Evolutionary conservation across 2,113 vertebrate genomes (phyloP).

Genomic region (Austrofundulus limnaeus): DNA sequence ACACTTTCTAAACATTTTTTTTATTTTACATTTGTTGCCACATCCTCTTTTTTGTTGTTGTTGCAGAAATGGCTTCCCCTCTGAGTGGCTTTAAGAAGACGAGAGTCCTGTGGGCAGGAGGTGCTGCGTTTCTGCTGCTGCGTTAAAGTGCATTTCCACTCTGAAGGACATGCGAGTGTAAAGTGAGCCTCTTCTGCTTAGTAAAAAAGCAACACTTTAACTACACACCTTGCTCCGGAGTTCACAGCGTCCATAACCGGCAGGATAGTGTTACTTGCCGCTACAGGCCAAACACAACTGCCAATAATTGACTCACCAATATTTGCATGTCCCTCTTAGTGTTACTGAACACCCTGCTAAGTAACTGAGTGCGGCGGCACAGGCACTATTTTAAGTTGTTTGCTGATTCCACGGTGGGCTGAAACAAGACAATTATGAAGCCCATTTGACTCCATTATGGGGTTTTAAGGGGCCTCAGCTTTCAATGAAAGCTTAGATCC

Average conservation of each 20-base stretch:
- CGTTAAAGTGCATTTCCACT: slow-evolving; percentile 71
- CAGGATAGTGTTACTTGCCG: slow-evolving; percentile 78
- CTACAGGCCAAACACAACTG: slow-evolving; percentile 74
- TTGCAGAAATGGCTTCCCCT: slow-evolving; percentile 32
- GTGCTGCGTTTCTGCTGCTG: slow-evolving; percentile 63
- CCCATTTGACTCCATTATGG: slow-evolving; percentile 71
- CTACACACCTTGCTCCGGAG: slow-evolving; percentile 60
- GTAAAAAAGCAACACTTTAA: slow-evolving; percentile 69
- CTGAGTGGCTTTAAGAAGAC: slow-evolving; percentile 35
- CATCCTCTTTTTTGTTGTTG: neutral
- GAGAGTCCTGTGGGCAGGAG: slow-evolving; percentile 45
- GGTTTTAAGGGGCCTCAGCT: slow-evolving; percentile 53
- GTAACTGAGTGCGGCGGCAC: slow-evolving; percentile 63
- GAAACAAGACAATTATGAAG: slow-evolving; percentile 70
- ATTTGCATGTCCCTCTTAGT: slow-evolving; percentile 79
- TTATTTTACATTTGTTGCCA: too few relatives aligned
- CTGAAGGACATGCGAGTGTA: slow-evolving; percentile 65
- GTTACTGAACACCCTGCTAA: slow-evolving; percentile 77
- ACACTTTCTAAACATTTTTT: too few relatives aligned
- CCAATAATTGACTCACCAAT: slow-evolving; percentile 80
- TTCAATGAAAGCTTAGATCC: slow-evolving; percentile 54
- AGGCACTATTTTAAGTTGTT: slow-evolving; percentile 76
- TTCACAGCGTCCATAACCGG: slow-evolving; percentile 76
- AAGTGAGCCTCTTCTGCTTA: slow-evolving; percentile 70
- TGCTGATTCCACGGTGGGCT: slow-evolving; percentile 66